A percentile compares a stretch with the other conserved stretches of the same genome.
These are phyloP conservation scores for Boleophthalmus pectinirostris DNA, from an alignment of 2,113 vertebrate genomes.

Conservation along the genomic window DNA sequence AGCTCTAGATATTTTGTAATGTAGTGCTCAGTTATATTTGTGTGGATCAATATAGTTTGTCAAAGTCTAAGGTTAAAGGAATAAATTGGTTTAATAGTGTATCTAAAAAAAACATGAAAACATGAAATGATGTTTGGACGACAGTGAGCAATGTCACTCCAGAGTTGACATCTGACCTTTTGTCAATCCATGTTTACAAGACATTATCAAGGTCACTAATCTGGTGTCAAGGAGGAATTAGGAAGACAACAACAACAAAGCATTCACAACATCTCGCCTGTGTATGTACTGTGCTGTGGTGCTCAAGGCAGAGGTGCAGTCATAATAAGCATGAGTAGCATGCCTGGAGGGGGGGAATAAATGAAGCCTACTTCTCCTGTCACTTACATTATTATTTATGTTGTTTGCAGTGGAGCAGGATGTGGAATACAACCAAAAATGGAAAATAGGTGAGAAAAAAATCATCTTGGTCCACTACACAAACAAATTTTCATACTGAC, in stretches of 20 bases:
- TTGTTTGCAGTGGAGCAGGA: constrained; percentile 28
- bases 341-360: constrained; percentile 4
- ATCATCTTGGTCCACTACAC: constrained; percentile 18
- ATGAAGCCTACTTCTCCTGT: not conserved
- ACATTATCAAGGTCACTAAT: constrained; percentile 22
- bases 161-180: constrained; percentile 13
- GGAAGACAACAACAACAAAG: constrained; percentile 8
- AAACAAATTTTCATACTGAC: constrained; percentile 31
- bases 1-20: too few species aligned
- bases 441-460: constrained; percentile 7
- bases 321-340: constrained; percentile 11
- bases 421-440: constrained; percentile 2
- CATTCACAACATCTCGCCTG: constrained; percentile 4
- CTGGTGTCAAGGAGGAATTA: constrained; percentile 12
- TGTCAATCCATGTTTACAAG: constrained; percentile 25
- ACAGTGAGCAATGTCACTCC: not conserved
- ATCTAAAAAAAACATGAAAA: constrained; percentile 13
- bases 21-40: not conserved
- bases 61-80: not conserved
- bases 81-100: constrained; percentile 28
- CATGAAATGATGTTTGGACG: not conserved
- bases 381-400: not conserved
- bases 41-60: not conserved
- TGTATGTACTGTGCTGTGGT: not conserved
- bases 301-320: not conserved